Conservation (phyloP, 1,140 invertebrate genomes). For the Streblospio benedicti region DNA sequence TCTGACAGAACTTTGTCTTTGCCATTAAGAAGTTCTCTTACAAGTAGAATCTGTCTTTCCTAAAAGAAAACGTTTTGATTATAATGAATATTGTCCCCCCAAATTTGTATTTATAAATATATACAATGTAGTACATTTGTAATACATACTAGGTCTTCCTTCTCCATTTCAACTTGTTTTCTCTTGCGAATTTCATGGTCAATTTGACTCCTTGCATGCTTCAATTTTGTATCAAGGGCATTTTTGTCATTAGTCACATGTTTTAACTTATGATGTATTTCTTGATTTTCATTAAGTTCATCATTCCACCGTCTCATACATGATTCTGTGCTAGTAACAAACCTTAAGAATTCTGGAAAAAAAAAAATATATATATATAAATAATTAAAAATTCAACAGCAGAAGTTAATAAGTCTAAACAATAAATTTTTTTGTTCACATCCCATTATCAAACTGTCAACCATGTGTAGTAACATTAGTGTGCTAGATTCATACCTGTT, state of each 20-base stretch:
- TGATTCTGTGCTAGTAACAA: constrained; percentile 62
- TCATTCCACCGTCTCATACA: constrained; percentile 60
- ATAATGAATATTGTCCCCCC: neutral
- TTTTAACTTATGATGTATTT: constrained; percentile 59
- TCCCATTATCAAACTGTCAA: neutral
- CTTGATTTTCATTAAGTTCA: constrained; percentile 58
- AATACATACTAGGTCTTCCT: constrained; percentile 52
- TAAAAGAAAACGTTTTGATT: constrained; percentile 35
- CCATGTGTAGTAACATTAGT: neutral
- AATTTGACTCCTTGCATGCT: constrained; percentile 61
- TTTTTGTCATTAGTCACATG: constrained; percentile 57
- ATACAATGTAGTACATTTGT: neutral
- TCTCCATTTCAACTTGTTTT: constrained; percentile 55
- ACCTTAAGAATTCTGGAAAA: constrained; percentile 60
- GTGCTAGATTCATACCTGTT: constrained; percentile 28
- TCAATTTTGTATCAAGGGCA: constrained; percentile 65
- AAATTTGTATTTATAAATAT: neutral
- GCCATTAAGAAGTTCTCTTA: constrained; percentile 58
- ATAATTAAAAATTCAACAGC: neutral
- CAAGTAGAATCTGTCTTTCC: constrained; percentile 65
- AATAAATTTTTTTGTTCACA: neutral
- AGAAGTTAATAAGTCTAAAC: neutral
- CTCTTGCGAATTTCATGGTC: constrained; percentile 66
- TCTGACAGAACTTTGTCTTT: constrained; percentile 56
- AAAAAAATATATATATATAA: constrained; percentile 3